Evolutionary conservation across 2,113 vertebrate genomes (phyloP).

Genomic region (Cebus imitator): DNA sequence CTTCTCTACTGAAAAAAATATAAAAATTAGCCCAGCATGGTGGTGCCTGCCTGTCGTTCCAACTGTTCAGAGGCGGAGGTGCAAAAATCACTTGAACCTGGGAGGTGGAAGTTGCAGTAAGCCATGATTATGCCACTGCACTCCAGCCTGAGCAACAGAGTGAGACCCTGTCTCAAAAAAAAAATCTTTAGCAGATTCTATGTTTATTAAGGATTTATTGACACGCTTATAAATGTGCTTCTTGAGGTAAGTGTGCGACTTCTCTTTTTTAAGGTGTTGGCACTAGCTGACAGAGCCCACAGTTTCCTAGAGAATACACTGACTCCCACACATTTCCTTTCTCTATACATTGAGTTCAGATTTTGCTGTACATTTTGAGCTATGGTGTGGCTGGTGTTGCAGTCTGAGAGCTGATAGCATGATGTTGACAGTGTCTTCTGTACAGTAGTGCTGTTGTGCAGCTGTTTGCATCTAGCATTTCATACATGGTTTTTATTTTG

Average conservation of each 20-base stretch:
- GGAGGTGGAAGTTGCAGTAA: neutral
- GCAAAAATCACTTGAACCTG: too few relatives aligned
- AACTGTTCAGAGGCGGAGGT: too few relatives aligned
- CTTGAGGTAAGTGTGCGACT: neutral
- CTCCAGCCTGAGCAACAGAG: too few relatives aligned
- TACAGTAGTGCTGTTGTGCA: neutral
- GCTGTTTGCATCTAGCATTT: neutral
- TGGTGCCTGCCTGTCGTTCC: too few relatives aligned
- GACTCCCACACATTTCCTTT: neutral
- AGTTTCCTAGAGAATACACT: neutral
- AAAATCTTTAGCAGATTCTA: neutral
- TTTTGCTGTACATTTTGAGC: neutral
- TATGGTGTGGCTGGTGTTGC: neutral
- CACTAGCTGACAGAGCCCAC: neutral
- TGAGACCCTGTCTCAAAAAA: too few relatives aligned
- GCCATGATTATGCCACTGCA: too few relatives aligned
- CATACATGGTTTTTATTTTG: neutral
- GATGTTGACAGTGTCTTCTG: neutral
- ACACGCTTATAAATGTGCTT: neutral
- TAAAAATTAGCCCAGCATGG: too few relatives aligned
- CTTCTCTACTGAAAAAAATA: too few relatives aligned
- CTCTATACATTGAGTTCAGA: neutral
- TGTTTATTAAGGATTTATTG: constrained; percentile 16
- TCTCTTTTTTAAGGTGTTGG: neutral
- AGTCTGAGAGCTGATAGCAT: neutral